Percentiles rank a stretch among this genome's conserved stretches.
Conservation (phyloP, 1,140 invertebrate species). For the Diabrotica undecimpunctata region DNA sequence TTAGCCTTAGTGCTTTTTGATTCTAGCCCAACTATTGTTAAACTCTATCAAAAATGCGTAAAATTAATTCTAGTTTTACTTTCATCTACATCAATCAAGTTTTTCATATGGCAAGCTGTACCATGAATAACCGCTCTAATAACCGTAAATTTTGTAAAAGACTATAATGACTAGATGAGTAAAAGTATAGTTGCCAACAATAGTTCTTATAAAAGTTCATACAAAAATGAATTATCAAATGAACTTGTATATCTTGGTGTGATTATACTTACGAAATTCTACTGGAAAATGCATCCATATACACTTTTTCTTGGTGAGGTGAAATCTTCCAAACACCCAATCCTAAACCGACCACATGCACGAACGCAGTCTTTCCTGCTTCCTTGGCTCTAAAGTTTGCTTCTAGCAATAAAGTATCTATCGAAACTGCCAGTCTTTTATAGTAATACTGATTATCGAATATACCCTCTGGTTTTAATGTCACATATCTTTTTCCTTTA, state of each 20-base stretch:
- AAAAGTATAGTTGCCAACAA: no score
- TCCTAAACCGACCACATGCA: conserved; percentile 50
- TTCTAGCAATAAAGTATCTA: conserved; percentile 41
- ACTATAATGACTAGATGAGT: no score
- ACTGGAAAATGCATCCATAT: conserved; percentile 49
- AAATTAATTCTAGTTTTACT: no score
- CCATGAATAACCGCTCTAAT: no score
- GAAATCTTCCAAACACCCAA: conserved; percentile 53
- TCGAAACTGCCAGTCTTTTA: conserved; percentile 41
- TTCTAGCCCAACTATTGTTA: no score
- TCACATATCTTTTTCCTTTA: conserved; percentile 13
- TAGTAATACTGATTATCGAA: conserved; percentile 41
- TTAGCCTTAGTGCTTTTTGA: no score
- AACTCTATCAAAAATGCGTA: no score
- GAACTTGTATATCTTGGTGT: background rate
- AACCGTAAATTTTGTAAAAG: no score
- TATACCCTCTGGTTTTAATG: conserved; percentile 22
- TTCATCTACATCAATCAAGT: no score
- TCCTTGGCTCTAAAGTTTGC: conserved; percentile 38
- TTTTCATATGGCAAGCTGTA: no score
- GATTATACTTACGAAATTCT: conserved; percentile 38
- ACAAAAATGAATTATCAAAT: no score
- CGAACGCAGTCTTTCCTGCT: conserved; percentile 35
- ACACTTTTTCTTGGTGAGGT: conserved; percentile 49
- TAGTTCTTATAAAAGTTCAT: no score